phyloP scores from a whole-genome alignment of 1,140 invertebrate species.

The Hermetia illucens region DNA sequence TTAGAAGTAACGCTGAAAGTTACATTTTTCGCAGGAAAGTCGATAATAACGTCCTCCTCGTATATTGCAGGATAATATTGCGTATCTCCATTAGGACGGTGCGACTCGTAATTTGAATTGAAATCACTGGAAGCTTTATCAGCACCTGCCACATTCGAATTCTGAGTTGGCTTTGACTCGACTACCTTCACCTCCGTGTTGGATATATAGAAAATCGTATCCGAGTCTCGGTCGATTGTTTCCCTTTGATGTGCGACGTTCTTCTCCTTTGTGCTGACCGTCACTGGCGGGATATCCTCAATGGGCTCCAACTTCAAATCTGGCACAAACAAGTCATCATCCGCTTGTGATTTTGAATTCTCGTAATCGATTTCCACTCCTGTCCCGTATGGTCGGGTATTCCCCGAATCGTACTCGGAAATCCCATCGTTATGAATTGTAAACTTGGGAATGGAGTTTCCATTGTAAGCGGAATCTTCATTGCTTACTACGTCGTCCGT shows the following conservation, averaged over 20 bases:
- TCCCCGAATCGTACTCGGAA: not conserved
- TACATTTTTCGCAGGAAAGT: conserved; percentile 8
- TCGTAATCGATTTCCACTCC: not conserved
- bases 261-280: conserved; percentile 7
- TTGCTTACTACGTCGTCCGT: conserved; percentile 7
- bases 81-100: conserved; percentile 14
- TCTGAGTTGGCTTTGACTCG: conserved; percentile 20
- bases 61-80: conserved; percentile 29
- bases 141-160: not conserved
- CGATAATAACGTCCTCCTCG: conserved; percentile 10
- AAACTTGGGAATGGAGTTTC: not conserved
- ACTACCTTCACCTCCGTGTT: conserved; percentile 30
- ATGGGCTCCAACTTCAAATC: conserved; percentile 10
- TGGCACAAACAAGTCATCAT: conserved; percentile 23
- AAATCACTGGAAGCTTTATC: not conserved
- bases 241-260: conserved; percentile 10
- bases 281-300: conserved; percentile 8
- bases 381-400: not conserved
- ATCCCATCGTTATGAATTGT: not conserved
- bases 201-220: conserved; percentile 31
- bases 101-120: not conserved
- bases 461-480: conserved; percentile 4
- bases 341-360: not conserved
- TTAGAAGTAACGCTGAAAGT: not conserved
- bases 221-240: conserved; percentile 23